These are phyloP conservation scores for Stomatorhinus ivindoensis DNA, from an alignment of 2,113 vertebrate species.

Conservation along the genomic window DNA sequence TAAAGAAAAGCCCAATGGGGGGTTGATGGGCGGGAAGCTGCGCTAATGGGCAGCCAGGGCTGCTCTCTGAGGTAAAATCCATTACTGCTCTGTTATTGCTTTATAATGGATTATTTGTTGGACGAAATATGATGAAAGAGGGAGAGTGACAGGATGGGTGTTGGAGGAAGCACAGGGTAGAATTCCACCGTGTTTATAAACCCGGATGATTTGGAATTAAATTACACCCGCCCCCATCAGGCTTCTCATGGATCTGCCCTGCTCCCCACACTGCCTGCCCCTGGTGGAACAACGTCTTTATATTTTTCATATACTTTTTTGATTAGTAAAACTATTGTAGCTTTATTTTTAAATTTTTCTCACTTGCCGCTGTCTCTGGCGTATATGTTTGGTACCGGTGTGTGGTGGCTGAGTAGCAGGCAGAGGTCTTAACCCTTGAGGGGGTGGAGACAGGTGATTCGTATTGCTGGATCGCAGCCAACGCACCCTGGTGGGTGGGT, in stretches of 20 bases:
- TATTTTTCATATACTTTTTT: not conserved
- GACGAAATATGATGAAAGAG: slow-evolving; percentile 44
- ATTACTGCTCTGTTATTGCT: slow-evolving; percentile 61
- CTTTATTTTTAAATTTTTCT: not conserved
- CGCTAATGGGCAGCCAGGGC: slow-evolving; percentile 49
- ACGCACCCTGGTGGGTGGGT: not conserved
- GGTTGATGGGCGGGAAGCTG: slow-evolving; percentile 30
- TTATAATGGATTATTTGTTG: slow-evolving; percentile 63
- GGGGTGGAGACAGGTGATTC: not conserved
- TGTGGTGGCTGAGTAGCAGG: not conserved
- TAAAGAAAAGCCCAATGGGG: slow-evolving; percentile 46
- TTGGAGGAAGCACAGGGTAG: not conserved
- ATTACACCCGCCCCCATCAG: slow-evolving; percentile 49
- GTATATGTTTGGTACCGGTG: not conserved
- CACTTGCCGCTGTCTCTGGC: not conserved
- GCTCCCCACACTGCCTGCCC: not conserved
- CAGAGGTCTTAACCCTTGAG: not conserved
- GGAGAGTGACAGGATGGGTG: not conserved
- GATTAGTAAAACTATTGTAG: not conserved
- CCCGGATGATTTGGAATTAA: slow-evolving; percentile 48
- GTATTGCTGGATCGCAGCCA: not conserved
- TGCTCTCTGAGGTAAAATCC: slow-evolving; percentile 56
- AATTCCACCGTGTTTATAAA: slow-evolving; percentile 30
- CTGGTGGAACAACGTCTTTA: not conserved
- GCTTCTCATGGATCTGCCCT: not conserved